A percentile compares a stretch with the other conserved stretches of the same genome.
phyloP scores from a whole-genome alignment of 2,113 vertebrate species.

The Hyperopisus bebe region DNA sequence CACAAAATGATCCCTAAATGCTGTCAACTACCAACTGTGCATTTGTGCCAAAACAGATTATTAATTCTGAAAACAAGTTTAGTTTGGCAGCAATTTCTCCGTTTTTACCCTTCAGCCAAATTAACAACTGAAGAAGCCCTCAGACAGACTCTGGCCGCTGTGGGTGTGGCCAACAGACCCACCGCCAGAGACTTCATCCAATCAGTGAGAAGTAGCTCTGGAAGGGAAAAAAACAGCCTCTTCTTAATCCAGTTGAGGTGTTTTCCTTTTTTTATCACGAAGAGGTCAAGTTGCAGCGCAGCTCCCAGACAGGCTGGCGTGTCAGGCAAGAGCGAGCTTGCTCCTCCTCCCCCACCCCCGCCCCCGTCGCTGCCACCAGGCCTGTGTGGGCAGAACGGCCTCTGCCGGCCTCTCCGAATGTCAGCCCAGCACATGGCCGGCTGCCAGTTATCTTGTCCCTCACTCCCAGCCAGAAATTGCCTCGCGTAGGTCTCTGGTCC shows the following conservation, averaged over 20 bases:
- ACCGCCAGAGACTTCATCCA: background rate
- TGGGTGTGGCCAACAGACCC: background rate
- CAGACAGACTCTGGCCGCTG: background rate
- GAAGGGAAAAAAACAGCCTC: background rate
- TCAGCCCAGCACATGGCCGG: background rate
- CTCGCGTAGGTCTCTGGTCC: constrained; percentile 16
- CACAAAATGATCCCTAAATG: background rate
- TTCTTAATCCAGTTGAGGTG: background rate
- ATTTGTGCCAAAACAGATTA: background rate
- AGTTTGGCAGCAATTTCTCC: background rate
- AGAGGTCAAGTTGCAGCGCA: constrained; percentile 25
- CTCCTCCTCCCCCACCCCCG: background rate
- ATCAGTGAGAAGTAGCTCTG: background rate
- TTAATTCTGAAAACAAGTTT: background rate
- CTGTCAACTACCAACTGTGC: background rate
- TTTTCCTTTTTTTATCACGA: background rate
- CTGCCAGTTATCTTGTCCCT: background rate
- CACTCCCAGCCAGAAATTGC: constrained; percentile 14
- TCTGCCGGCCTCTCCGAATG: background rate
- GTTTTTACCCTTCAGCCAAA: background rate
- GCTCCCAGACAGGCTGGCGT: constrained; percentile 32
- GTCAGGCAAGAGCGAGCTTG: constrained; percentile 26
- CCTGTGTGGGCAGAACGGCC: background rate
- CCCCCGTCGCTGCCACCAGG: background rate
- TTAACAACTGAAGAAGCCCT: background rate